These are phyloP conservation scores for Drosophila multiciliata DNA, from an alignment of 2,888 invertebrate genomes.

Conservation along the genomic window DNA sequence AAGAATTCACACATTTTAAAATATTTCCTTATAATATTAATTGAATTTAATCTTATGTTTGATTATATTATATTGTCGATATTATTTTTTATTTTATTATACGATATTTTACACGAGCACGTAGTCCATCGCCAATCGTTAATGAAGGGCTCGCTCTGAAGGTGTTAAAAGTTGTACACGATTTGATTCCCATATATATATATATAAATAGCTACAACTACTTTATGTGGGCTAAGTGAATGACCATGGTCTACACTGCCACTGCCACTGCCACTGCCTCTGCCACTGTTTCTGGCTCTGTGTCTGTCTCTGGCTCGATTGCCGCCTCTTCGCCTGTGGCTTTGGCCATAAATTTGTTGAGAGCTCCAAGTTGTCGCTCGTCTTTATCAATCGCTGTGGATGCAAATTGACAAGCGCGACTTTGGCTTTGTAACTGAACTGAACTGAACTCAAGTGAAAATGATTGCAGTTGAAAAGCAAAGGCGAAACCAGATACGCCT, in stretches of 20 bases:
- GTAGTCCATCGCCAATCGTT: slow-evolving; percentile 39
- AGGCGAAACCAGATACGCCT: slow-evolving; percentile 79
- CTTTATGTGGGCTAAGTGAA: slow-evolving; percentile 54
- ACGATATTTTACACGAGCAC: slow-evolving; percentile 7
- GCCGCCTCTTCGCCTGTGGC: slow-evolving; percentile 9
- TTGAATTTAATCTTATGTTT: not conserved
- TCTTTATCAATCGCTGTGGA: slow-evolving; percentile 58
- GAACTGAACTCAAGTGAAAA: slow-evolving; percentile 70
- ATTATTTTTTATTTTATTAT: not conserved
- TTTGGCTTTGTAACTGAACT: slow-evolving; percentile 58
- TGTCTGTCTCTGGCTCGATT: slow-evolving; percentile 11
- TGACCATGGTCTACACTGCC: slow-evolving; percentile 56
- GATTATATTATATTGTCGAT: not conserved
- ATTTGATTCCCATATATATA: slow-evolving; percentile 28
- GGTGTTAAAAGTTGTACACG: slow-evolving; percentile 56
- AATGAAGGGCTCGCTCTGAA: slow-evolving; percentile 61
- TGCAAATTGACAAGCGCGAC: slow-evolving; percentile 69
- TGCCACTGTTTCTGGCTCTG: slow-evolving; percentile 19
- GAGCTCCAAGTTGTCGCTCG: slow-evolving; percentile 61
- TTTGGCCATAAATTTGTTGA: slow-evolving; percentile 37
- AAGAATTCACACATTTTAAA: not conserved
- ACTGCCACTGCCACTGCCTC: slow-evolving; percentile 7
- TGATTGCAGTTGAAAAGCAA: slow-evolving; percentile 75
- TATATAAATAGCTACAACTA: not conserved
- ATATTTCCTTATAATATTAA: not conserved